Base-by-base conservation (phyloP, 2,113 vertebrate genomes). In the Larimichthys crocea region DNA sequence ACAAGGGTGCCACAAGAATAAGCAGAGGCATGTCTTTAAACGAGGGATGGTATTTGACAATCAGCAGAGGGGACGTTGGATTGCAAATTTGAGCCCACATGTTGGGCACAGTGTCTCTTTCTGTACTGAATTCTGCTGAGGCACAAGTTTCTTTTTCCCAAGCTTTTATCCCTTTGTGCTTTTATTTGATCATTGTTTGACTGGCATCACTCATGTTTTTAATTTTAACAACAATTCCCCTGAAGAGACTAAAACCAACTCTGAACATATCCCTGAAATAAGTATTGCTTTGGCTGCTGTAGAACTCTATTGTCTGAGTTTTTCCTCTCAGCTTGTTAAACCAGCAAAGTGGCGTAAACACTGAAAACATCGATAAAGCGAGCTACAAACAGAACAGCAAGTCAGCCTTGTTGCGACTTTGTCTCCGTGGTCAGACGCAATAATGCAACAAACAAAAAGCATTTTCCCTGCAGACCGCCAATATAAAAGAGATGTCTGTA, bases 61-160 rank as follows among this genome's bases (percentile, higher is more conserved):
- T 74, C 60, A 79, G 74, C 80, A 80, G 74, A 81, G 55, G 46
- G 67, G 52, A 82, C 59, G 81, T 64, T 24, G 6, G 62, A 86
- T 53, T 71, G 24, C 66, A 59, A 53, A 66, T 81, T 73, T 82
- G 82, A 0, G 42, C 7, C 74, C 59, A 74, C 60, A 74, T 66
- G 66, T 48, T 16, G 44, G 16, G 22, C 50, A 2, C 24, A 40
- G 56, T 8, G 4, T 63, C 57, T 75, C 46, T 70, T 56, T 42
- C 74, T 24, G 31, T 2, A 10, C 42, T 15, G 55, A 42, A 6
- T 63, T 74, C 63, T 59, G 59, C 22, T 22, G 50, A 53, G 44
- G 63, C 53, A 59, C 66, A 6, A 64, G 31, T 35, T 12, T 29
- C 52, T 19, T 5, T 20, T 20, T 63, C 79, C 61, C 53, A 11